phyloP scores from a whole-genome alignment of 2,888 invertebrate species.

The Stenotaenia linearis region DNA sequence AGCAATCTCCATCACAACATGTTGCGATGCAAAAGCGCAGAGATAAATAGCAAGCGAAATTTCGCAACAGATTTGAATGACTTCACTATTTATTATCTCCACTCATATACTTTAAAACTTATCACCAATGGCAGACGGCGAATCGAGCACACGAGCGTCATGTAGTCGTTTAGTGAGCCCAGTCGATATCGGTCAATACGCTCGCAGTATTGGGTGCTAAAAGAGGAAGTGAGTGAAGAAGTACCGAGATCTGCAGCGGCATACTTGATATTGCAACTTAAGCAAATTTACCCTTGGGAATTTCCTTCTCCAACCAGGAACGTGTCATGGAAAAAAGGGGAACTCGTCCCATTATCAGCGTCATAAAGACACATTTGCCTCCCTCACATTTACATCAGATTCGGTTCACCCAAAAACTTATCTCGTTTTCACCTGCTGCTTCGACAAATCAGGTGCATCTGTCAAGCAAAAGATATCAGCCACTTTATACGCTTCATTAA shows the following conservation, averaged over 20 bases:
- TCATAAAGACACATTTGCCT: not conserved
- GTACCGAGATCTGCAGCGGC: not conserved
- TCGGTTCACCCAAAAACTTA: not conserved
- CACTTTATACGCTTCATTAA: not conserved
- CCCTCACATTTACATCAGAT: not conserved
- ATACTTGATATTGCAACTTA: not conserved
- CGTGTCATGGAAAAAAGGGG: not conserved
- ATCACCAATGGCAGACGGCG: not conserved
- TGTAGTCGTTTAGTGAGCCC: not conserved
- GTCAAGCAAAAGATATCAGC: not conserved
- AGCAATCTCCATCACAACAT: not conserved
- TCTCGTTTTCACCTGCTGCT: not conserved
- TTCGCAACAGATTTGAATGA: not conserved
- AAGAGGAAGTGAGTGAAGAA: not conserved
- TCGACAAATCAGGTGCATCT: not conserved
- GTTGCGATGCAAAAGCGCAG: not conserved
- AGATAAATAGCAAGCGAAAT: not conserved
- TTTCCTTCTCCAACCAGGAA: not conserved
- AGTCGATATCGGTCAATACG: not conserved
- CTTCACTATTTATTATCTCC: not conserved
- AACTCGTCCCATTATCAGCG: not conserved
- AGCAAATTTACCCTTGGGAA: not conserved
- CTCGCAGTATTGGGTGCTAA: not conserved
- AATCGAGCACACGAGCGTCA: not conserved
- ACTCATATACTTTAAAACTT: not conserved